Evolutionary conservation across 2,113 vertebrate species (phyloP).

Genomic region (Cygnus atratus): DNA sequence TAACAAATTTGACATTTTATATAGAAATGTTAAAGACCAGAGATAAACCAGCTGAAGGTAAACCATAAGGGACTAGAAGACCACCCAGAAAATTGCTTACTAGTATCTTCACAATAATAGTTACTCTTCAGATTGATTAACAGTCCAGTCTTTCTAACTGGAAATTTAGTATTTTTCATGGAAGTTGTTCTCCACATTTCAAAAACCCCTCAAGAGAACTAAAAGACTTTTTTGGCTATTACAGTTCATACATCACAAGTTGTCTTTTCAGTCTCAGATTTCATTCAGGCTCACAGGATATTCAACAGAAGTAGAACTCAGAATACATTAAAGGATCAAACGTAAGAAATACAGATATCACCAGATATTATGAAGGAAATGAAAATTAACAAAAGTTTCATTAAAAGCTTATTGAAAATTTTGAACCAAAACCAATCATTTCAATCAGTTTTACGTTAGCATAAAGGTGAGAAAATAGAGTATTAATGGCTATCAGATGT

Average conservation of each 20-base stretch:
- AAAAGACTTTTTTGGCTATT: background rate
- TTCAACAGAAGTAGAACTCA: background rate
- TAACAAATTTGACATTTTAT: background rate
- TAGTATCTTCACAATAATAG: background rate
- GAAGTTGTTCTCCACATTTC: background rate
- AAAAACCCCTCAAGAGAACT: background rate
- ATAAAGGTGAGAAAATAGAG: background rate
- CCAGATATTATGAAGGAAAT: background rate
- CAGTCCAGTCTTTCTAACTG: background rate
- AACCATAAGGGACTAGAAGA: background rate
- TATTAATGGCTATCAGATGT: background rate
- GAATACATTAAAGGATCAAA: background rate
- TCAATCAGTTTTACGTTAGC: background rate
- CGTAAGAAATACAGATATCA: background rate
- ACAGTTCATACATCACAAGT: background rate
- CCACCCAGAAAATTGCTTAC: background rate
- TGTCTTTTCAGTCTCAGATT: background rate
- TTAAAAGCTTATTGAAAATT: background rate
- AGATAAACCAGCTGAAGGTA: background rate
- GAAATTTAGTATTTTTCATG: background rate
- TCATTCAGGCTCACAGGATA: background rate
- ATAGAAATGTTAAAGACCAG: background rate
- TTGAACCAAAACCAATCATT: background rate
- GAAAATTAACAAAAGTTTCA: background rate
- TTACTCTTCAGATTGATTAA: background rate